These are phyloP conservation scores for Rostratula benghalensis DNA, from an alignment of 2,113 vertebrate species.

Conservation along the genomic window DNA sequence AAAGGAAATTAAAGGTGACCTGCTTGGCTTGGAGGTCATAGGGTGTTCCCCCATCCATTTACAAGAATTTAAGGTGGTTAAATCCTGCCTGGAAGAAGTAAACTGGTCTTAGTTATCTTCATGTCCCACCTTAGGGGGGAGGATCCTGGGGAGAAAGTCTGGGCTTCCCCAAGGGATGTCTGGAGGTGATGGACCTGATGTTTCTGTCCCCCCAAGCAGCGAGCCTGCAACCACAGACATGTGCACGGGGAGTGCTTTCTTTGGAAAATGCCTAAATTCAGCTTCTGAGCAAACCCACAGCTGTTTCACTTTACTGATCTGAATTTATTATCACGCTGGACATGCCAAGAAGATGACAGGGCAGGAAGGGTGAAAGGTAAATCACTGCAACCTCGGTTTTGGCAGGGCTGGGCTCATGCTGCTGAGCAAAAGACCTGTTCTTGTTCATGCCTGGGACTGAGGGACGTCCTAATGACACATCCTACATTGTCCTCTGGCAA, in stretches of 20 bases:
- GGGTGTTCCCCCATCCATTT: neutral
- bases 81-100: conserved; percentile 6
- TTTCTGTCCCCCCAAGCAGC: neutral
- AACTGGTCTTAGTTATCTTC: neutral
- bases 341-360: neutral
- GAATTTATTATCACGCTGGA: neutral
- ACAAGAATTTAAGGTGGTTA: conserved; percentile 18
- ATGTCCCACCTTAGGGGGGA: neutral
- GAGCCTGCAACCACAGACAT: neutral
- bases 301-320: neutral
- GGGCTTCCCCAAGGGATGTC: neutral
- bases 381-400: neutral
- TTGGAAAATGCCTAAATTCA: neutral
- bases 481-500: neutral
- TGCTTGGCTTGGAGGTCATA: conserved; percentile 33
- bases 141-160: neutral
- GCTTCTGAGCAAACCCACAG: neutral
- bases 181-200: neutral
- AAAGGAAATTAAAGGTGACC: conserved; percentile 58
- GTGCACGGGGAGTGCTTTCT: neutral
- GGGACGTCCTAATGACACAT: neutral
- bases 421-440: neutral
- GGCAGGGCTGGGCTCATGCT: neutral
- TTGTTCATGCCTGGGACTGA: neutral
- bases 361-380: neutral